A percentile compares a stretch with the other conserved stretches of the same genome.
Evolutionary conservation across 1,140 invertebrate genomes (phyloP).

Genomic region (Grapholita molesta): DNA sequence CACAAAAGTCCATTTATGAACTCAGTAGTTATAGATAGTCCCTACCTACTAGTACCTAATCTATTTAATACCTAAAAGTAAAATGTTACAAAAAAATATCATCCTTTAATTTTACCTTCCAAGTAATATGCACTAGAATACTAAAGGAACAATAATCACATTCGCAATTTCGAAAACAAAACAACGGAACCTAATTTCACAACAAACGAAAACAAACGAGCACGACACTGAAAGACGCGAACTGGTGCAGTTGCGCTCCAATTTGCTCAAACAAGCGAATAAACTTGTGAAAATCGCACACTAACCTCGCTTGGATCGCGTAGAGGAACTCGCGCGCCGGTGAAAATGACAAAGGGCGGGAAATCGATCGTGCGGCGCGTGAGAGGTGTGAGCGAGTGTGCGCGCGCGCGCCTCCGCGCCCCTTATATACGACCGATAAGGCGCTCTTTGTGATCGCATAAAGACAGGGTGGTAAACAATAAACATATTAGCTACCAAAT

Average conservation of each 20-base stretch:
- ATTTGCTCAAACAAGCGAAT: conserved; percentile 31
- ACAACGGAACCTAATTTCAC: background rate
- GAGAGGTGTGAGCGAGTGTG: conserved; percentile 56
- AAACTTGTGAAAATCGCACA: conserved; percentile 50
- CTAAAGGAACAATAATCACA: background rate
- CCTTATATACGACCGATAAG: conserved; percentile 65
- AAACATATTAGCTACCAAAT: background rate
- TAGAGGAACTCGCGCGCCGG: conserved; percentile 51
- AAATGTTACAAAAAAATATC: background rate
- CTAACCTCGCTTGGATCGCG: conserved; percentile 59
- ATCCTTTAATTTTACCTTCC: background rate
- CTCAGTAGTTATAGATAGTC: too few relatives aligned
- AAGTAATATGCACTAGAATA: background rate
- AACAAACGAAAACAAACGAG: background rate
- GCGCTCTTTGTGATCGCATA: conserved; percentile 24
- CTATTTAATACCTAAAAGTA: background rate
- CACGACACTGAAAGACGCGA: conserved; percentile 23
- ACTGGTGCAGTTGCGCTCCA: conserved; percentile 31
- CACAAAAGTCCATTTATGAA: too few relatives aligned
- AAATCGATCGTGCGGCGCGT: conserved; percentile 53
- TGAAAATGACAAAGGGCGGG: conserved; percentile 54
- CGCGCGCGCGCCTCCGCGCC: conserved; percentile 53
- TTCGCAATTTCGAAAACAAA: background rate
- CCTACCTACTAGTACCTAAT: too few relatives aligned
- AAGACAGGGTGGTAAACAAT: conserved; percentile 13